phyloP scores from a whole-genome alignment of 2,113 vertebrate genomes.

The Aleadryas rufinucha region DNA sequence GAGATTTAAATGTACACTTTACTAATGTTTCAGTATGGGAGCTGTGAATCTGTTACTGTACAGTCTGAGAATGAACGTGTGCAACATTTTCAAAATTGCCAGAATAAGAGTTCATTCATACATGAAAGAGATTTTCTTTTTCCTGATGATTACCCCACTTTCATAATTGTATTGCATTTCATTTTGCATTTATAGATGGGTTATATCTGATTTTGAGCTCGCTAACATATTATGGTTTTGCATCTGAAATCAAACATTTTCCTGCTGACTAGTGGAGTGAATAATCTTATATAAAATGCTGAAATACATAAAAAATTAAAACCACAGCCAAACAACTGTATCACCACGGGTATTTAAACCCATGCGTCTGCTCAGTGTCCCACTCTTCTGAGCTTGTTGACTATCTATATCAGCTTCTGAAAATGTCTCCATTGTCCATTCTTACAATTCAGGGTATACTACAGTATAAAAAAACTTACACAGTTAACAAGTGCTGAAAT shows the following conservation, averaged over 20 bases:
- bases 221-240: background rate
- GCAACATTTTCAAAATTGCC: background rate
- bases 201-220: background rate
- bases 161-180: background rate
- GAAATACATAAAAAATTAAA: background rate
- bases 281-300: background rate
- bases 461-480: background rate
- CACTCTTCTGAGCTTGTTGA: background rate
- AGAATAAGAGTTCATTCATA: background rate
- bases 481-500: background rate
- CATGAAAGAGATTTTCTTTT: background rate
- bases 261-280: background rate
- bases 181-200: background rate
- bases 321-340: background rate
- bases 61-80: background rate
- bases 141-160: background rate
- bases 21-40: background rate
- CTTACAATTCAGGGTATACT: background rate
- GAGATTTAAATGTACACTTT: background rate
- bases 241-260: background rate
- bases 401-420: background rate
- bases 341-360: background rate
- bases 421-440: background rate
- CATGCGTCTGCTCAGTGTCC: background rate
- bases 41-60: background rate